Percentiles rank a stretch among this genome's conserved stretches.
phyloP scores from a whole-genome alignment of 2,113 vertebrate species.

The Cnemophilus loriae region DNA sequence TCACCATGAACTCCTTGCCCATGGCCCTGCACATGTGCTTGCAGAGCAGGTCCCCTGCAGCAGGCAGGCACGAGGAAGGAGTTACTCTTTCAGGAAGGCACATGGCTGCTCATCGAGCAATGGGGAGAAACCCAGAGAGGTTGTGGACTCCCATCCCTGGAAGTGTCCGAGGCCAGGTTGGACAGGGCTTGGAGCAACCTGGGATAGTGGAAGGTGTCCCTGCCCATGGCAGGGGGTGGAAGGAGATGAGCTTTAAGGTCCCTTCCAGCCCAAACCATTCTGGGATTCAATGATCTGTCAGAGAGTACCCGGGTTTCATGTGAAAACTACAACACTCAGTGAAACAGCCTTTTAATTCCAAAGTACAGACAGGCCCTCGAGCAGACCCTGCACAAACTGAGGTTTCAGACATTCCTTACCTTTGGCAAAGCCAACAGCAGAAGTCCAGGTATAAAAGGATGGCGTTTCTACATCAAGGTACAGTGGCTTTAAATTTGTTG shows the following conservation, averaged over 20 bases:
- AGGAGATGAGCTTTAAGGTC: background rate
- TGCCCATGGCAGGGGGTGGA: background rate
- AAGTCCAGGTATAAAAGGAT: slow-evolving; percentile 84
- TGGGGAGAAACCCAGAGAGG: background rate
- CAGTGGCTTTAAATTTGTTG: slow-evolving; percentile 79
- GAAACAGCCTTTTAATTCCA: background rate
- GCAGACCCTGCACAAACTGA: background rate
- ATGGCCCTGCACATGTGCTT: slow-evolving; percentile 82
- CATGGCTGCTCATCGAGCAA: background rate
- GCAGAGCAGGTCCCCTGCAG: slow-evolving; percentile 84
- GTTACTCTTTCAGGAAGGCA: background rate
- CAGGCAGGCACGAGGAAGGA: background rate
- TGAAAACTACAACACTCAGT: background rate
- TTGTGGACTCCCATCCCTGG: background rate
- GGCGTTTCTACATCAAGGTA: slow-evolving; percentile 49
- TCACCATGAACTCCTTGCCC: slow-evolving; percentile 83
- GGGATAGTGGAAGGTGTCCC: background rate
- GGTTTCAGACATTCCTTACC: slow-evolving; percentile 62
- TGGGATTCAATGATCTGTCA: background rate
- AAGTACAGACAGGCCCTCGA: background rate
- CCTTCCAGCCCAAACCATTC: background rate
- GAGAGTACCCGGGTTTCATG: background rate
- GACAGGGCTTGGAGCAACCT: background rate
- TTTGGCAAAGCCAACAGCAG: slow-evolving; percentile 77
- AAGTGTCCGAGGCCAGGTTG: background rate